Conservation (phyloP, 2,888 invertebrate species). For the Aleiodes alternator region DNA sequence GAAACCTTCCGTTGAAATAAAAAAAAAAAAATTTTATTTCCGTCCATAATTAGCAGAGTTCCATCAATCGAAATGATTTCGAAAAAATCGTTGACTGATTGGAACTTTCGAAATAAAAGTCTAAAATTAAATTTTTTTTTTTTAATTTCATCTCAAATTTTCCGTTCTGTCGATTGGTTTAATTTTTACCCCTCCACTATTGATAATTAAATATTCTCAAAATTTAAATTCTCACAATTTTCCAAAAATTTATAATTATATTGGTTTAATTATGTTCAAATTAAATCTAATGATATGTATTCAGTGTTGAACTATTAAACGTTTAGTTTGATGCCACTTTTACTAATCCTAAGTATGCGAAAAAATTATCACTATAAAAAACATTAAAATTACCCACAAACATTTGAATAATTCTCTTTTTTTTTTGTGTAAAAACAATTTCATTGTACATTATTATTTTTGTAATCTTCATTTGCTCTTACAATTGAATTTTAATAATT, state of each 20-base stretch:
- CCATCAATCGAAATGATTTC: too few relatives aligned
- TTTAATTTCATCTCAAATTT: background rate
- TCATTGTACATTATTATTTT: constrained; percentile 28
- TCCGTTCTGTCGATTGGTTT: background rate
- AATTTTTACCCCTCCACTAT: background rate
- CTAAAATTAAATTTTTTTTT: background rate
- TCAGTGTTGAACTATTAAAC: constrained; percentile 66
- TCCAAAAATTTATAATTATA: constrained; percentile 12
- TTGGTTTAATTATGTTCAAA: background rate
- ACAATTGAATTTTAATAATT: constrained; percentile 9
- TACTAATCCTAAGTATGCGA: constrained; percentile 20
- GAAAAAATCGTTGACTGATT: too few relatives aligned
- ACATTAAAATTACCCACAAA: constrained; percentile 34
- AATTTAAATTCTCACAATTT: constrained; percentile 4
- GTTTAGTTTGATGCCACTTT: constrained; percentile 64
- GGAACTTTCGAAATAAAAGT: too few relatives aligned
- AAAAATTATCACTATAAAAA: constrained; percentile 28
- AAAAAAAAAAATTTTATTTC: too few relatives aligned
- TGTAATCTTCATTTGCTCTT: background rate
- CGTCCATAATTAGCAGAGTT: too few relatives aligned
- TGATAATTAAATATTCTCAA: background rate
- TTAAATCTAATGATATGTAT: constrained; percentile 70
- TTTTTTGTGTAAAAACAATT: constrained; percentile 27
- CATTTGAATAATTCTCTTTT: constrained; percentile 18
- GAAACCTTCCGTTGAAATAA: too few relatives aligned